Base-by-base conservation (phyloP, 2,888 invertebrate species). In the Caprella mutica region DNA sequence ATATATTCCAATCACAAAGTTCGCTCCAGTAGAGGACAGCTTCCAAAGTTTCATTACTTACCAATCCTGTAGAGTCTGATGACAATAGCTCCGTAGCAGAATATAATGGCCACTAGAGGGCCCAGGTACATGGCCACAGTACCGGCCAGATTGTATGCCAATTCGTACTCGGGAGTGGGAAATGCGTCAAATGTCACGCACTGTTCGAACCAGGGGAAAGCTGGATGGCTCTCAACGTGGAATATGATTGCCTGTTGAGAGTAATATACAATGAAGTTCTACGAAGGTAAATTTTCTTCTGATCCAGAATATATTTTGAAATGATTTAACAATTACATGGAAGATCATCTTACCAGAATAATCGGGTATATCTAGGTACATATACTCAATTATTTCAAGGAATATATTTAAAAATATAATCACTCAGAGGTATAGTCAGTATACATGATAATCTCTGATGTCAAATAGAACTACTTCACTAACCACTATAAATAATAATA, bases 151-250 rank as follows among this genome's bases (percentile, higher is more conserved):
- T 84, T 83, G 74, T 93, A 93, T 5, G 81, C 78, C 61, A 88
- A 74, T 73, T 90, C 86, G 69, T 88, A 84, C 1, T 78, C 72
- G 59, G 76, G 73, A 1, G 81, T 80, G n/a, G 84, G 81, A 69
- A 91, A 83, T 48, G 84, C 81, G 69, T 88, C 83, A 74, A 85
- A 87, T 0, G 88, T 85, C 55, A 94, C 86, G 74, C 96, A 96
- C 70, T 96, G 94, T 68, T 81, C 81, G 74, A 86, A 94, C 84
- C 85, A 87, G 42, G 80, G 80, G 55, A 83, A 80, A 52, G 81
- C 78, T 0, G 93, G 93, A 75, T 94, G 94, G 38, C 77, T 75
- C 69, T 86, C 87, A 52, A 89, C 78, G 70, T 90, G 91, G 72
- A 93, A 94, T 33, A 65, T 62, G 3, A 61, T 5, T 5, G 51